Evolutionary conservation across 2,113 vertebrate genomes (phyloP).

Genomic region (Oryzias melastigma): DNA sequence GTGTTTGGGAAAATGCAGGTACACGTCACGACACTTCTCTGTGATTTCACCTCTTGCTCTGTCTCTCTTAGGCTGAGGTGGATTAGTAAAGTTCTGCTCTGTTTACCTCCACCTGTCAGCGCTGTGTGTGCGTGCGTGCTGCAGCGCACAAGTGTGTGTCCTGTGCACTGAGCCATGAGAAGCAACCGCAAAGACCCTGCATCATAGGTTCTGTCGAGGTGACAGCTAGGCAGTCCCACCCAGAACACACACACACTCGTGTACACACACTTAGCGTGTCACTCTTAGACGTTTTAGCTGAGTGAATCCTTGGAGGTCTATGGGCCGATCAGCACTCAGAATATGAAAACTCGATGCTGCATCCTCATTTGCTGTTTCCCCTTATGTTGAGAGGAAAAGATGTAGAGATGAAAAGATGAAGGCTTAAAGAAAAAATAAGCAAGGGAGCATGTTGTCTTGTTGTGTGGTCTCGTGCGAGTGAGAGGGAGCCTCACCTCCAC

Average conservation of each 20-base stretch:
- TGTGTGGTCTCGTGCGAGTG: conserved; percentile 84
- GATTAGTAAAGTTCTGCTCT: conserved; percentile 87
- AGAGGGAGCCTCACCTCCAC: conserved; percentile 78
- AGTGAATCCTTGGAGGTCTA: conserved; percentile 56
- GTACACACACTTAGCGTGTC: conserved; percentile 49
- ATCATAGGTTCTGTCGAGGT: conserved; percentile 78
- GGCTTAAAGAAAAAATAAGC: conserved; percentile 59
- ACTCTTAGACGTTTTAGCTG: conserved; percentile 47
- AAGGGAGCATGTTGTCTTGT: conserved; percentile 76
- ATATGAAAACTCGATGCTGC: conserved; percentile 50
- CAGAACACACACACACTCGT: conserved; percentile 81
- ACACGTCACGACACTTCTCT: conserved; percentile 26
- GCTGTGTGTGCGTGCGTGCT: conserved; percentile 70
- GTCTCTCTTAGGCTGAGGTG: conserved; percentile 72
- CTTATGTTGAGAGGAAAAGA: conserved; percentile 41
- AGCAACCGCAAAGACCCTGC: conserved; percentile 78
- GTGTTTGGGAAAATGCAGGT: conserved; percentile 38
- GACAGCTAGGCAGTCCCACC: conserved; percentile 89
- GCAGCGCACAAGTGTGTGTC: conserved; percentile 62
- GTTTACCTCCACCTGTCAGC: conserved; percentile 90
- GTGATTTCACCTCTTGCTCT: conserved; percentile 40
- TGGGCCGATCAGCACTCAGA: conserved; percentile 59
- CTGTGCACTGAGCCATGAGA: conserved; percentile 87
- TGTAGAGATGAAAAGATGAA: not conserved
- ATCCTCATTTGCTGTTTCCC: conserved; percentile 39